A percentile compares a stretch with the other conserved stretches of the same genome.
Evolutionary conservation across 2,888 invertebrate genomes (phyloP).

Genomic region (Epinotia nisella): DNA sequence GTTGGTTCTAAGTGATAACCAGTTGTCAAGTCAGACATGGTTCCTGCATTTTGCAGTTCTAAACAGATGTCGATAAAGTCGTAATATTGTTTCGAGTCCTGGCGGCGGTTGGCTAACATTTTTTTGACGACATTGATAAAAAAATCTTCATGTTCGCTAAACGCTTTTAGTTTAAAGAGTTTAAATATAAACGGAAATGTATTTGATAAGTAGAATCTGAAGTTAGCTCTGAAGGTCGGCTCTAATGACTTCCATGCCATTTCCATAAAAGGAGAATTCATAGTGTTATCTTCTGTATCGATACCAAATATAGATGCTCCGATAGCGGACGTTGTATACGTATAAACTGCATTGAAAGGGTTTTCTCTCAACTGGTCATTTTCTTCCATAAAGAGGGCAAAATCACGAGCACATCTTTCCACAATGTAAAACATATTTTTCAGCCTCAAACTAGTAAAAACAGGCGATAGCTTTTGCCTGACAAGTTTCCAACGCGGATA

Average conservation of each 20-base stretch:
- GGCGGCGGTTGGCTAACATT: slow-evolving; percentile 59
- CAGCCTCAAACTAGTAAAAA: slow-evolving; percentile 68
- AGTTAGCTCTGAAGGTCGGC: slow-evolving; percentile 52
- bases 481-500: slow-evolving; percentile 68
- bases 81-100: slow-evolving; percentile 51
- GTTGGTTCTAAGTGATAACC: slow-evolving; percentile 62
- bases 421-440: slow-evolving; percentile 74
- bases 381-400: slow-evolving; percentile 57
- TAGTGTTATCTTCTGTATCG: slow-evolving; percentile 63
- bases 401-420: slow-evolving; percentile 64
- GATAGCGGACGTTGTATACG: slow-evolving; percentile 66
- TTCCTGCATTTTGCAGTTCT: slow-evolving; percentile 64
- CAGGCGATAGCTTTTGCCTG: slow-evolving; percentile 69
- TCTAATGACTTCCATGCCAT: slow-evolving; percentile 60
- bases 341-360: slow-evolving; percentile 62
- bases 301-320: slow-evolving; percentile 76
- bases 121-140: slow-evolving; percentile 65
- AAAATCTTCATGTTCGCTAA: slow-evolving; percentile 64
- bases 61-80: slow-evolving; percentile 70
- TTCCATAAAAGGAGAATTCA: slow-evolving; percentile 68
- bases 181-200: slow-evolving; percentile 57
- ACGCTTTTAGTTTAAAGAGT: slow-evolving; percentile 58
- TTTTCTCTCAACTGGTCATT: slow-evolving; percentile 52
- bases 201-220: slow-evolving; percentile 52
- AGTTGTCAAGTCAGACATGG: slow-evolving; percentile 59